Percentiles rank a stretch among this genome's conserved stretches.
Evolutionary conservation across 1,140 invertebrate genomes (phyloP).

Genomic region (Diplogasteroides magnus): DNA sequence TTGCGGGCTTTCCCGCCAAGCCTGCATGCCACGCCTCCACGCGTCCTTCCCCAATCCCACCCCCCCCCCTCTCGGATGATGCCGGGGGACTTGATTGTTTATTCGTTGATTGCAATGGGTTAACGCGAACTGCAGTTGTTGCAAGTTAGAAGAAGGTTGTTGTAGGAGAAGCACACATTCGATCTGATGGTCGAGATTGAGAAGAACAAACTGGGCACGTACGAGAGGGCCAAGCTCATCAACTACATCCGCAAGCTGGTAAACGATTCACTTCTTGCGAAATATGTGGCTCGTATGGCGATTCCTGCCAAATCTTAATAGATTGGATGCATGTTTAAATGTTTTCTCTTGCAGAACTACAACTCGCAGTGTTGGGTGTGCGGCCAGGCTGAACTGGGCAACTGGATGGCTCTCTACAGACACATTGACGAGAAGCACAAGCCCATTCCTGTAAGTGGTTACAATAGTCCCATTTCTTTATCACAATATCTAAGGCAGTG

Average conservation of each 20-base stretch:
- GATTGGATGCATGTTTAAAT: slow-evolving; percentile 7
- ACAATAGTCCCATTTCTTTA: slow-evolving; percentile 9
- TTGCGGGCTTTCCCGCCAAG: no score
- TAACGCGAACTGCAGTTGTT: no score
- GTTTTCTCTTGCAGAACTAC: slow-evolving; percentile 28
- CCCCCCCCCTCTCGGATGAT: no score
- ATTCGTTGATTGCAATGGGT: no score
- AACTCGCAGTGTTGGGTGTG: slow-evolving; percentile 34
- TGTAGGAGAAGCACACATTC: slow-evolving; percentile 41
- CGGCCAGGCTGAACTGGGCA: slow-evolving; percentile 23
- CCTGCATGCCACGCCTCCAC: no score
- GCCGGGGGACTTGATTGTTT: no score
- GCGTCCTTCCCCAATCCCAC: no score
- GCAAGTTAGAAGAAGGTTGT: not conserved
- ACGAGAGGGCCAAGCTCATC: slow-evolving; percentile 49
- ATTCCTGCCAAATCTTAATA: slow-evolving; percentile 1
- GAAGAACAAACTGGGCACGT: slow-evolving; percentile 44
- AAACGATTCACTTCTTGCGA: no score
- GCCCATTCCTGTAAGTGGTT: slow-evolving; percentile 10
- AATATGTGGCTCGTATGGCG: no score
- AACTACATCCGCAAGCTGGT: slow-evolving; percentile 52
- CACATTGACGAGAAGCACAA: slow-evolving; percentile 28
- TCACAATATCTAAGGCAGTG: not conserved
- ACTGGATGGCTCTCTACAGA: slow-evolving; percentile 23
- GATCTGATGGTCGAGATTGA: slow-evolving; percentile 44